Evolutionary conservation across 2,113 vertebrate genomes (phyloP).

Genomic region (Propithecus coquereli): DNA sequence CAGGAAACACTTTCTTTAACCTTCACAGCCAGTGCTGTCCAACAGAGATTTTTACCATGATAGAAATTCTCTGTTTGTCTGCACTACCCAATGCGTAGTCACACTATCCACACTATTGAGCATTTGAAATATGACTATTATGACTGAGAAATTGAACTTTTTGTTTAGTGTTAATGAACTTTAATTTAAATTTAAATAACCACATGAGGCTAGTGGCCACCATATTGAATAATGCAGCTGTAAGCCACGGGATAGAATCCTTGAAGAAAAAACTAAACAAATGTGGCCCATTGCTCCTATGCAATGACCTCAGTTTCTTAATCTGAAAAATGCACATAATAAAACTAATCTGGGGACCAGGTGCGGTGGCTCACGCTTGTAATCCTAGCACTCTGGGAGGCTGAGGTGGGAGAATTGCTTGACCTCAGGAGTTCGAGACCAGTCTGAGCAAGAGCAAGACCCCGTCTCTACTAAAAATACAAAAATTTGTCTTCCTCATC

Average conservation of each 20-base stretch:
- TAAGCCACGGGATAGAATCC: not conserved
- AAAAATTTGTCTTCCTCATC: too few relatives aligned
- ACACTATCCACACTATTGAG: not conserved
- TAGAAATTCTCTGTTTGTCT: not conserved
- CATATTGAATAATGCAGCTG: not conserved
- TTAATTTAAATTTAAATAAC: not conserved
- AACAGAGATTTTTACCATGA: not conserved
- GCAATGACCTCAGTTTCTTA: not conserved
- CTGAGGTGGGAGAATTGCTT: too few relatives aligned
- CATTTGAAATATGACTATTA: not conserved
- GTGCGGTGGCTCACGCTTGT: too few relatives aligned
- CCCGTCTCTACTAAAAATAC: too few relatives aligned
- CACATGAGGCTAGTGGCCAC: not conserved
- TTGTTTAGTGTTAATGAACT: not conserved
- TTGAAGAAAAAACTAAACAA: not conserved
- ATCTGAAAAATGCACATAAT: not conserved
- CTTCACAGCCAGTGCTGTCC: not conserved
- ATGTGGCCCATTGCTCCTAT: not conserved
- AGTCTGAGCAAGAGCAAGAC: too few relatives aligned
- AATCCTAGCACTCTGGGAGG: too few relatives aligned
- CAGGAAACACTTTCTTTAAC: not conserved
- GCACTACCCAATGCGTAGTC: not conserved
- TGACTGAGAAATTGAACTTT: not conserved
- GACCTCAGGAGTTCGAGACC: too few relatives aligned
- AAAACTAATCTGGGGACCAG: not conserved